Percentiles rank a stretch among this genome's conserved stretches.
These are phyloP conservation scores for Brachionus sp. DNA, from an alignment of 1,140 invertebrate genomes.

Conservation along the genomic window DNA sequence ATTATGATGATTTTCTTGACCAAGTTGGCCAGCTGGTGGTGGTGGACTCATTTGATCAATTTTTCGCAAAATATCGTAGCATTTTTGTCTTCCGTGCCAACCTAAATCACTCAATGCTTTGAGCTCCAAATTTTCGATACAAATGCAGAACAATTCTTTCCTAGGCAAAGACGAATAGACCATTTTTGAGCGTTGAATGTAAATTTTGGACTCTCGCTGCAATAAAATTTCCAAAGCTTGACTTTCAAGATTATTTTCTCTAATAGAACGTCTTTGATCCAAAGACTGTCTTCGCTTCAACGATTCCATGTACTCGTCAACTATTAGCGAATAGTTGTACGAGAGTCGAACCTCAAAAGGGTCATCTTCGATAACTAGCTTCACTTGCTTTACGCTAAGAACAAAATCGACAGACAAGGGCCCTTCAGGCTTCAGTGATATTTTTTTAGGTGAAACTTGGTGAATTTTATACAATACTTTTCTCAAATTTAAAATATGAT, in stretches of 20 bases:
- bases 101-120: slow-evolving; percentile 27
- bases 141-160: slow-evolving; percentile 5
- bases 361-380: slow-evolving; percentile 42
- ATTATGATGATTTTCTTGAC: background rate
- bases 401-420: background rate
- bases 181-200: slow-evolving; percentile 16
- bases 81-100: slow-evolving; percentile 6
- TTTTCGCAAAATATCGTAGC: background rate
- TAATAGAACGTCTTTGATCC: slow-evolving; percentile 19
- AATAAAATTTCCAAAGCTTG: slow-evolving; percentile 5
- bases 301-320: slow-evolving; percentile 15
- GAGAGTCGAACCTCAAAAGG: slow-evolving; percentile 26
- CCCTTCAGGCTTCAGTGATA: background rate
- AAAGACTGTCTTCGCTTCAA: slow-evolving; percentile 15
- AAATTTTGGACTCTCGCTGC: slow-evolving; percentile 33
- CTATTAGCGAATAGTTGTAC: slow-evolving; percentile 22
- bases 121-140: background rate
- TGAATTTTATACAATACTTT: slow-evolving; percentile 28
- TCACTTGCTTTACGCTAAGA: slow-evolving; percentile 23
- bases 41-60: slow-evolving; percentile 19
- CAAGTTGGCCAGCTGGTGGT: background rate
- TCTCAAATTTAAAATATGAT: slow-evolving; percentile 38
- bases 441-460: background rate
- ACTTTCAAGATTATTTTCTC: slow-evolving; percentile 36
- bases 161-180: slow-evolving; percentile 22